Percentiles rank a stretch among this genome's conserved stretches.
Conservation (phyloP, 2,113 vertebrate species). For the Corythoichthys haematopterus region DNA sequence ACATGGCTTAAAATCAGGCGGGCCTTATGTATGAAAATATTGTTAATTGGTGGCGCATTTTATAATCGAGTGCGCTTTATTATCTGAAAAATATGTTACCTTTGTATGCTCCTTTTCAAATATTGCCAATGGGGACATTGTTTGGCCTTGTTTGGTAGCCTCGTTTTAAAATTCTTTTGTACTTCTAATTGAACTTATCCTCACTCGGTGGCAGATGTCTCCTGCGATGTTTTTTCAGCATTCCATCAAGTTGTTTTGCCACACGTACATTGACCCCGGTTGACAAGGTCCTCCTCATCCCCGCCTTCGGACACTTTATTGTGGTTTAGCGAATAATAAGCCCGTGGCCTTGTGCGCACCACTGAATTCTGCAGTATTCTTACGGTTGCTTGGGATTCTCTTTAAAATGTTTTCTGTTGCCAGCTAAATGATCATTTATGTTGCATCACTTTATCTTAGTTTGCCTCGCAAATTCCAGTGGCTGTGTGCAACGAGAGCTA, state of each 20-base stretch:
- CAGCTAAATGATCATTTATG: constrained; percentile 19
- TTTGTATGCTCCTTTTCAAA: no score
- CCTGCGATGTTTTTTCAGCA: constrained; percentile 24
- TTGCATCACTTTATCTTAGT: constrained; percentile 3
- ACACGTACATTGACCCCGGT: constrained; percentile 9
- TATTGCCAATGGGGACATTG: background rate
- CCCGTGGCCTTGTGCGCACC: constrained; percentile 31
- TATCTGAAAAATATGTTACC: no score
- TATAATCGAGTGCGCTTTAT: no score
- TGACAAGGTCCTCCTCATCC: background rate
- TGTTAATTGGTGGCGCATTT: no score
- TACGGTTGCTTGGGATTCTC: constrained; percentile 6
- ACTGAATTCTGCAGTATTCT: constrained; percentile 21
- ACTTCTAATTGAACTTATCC: background rate
- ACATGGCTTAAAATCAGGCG: no score
- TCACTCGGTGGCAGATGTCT: constrained; percentile 24
- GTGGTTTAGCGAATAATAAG: constrained; percentile 51
- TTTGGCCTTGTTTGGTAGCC: background rate
- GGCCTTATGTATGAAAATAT: no score
- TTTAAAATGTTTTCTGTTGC: constrained; percentile 17
- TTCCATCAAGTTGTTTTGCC: constrained; percentile 24
- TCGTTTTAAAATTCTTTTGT: background rate
- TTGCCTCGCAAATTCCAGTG: background rate
- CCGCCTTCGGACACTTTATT: constrained; percentile 38
- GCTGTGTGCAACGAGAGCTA: background rate